These are phyloP conservation scores for Spea multiplicata DNA, from an alignment of 2,113 vertebrate genomes.

Conservation along the genomic window DNA sequence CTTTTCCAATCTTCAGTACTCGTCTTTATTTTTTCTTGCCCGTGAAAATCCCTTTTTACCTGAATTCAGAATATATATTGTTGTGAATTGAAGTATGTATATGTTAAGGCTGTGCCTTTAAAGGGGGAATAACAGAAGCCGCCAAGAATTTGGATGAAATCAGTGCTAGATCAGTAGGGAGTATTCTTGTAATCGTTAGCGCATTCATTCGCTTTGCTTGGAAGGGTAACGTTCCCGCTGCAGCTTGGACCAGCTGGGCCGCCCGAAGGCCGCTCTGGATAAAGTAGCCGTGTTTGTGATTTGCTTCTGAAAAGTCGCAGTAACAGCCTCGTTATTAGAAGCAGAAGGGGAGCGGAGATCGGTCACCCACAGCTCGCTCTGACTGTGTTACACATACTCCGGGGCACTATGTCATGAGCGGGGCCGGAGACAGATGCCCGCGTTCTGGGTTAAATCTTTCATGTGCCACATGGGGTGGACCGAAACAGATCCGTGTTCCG, in stretches of 20 bases:
- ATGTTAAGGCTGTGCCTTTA: too few relatives aligned
- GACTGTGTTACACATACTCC: background rate
- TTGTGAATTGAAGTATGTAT: too few relatives aligned
- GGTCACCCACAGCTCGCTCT: background rate
- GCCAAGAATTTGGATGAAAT: too few relatives aligned
- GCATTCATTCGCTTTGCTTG: too few relatives aligned
- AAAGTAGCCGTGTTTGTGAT: constrained; percentile 24
- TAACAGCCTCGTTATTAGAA: constrained; percentile 18
- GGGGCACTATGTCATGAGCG: background rate
- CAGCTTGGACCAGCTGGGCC: constrained; percentile 2
- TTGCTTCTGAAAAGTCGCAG: constrained; percentile 18
- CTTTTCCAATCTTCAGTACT: too few relatives aligned
- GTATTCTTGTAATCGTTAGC: too few relatives aligned
- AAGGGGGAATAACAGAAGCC: too few relatives aligned
- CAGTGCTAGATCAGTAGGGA: too few relatives aligned
- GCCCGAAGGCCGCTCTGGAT: background rate
- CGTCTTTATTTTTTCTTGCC: too few relatives aligned
- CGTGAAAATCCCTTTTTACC: too few relatives aligned
- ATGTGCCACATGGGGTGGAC: background rate
- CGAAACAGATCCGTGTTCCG: too few relatives aligned
- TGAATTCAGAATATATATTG: too few relatives aligned
- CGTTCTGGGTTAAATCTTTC: background rate
- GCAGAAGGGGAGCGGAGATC: background rate
- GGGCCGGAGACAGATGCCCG: background rate
- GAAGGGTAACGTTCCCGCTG: background rate